Base-by-base conservation (phyloP, 2,888 invertebrate genomes). In the Drosophila cognata region DNA sequence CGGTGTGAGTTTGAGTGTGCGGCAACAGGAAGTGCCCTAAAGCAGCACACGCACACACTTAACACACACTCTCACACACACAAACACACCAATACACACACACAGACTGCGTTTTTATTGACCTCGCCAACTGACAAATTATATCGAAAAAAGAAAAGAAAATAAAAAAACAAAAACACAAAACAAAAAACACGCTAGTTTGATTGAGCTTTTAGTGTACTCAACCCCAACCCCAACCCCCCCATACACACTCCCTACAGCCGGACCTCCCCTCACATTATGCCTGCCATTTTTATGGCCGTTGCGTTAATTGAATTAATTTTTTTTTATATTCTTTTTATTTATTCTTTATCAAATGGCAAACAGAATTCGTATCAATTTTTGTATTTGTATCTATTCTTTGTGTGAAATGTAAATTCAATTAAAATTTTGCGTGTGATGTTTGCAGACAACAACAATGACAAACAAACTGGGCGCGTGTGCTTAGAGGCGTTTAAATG, bases 381-480 rank as follows among this genome's bases (percentile, higher is more conserved):
- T 16, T 16, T 31, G 31, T 68, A 25, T 43, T 25, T 60, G 41
- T 62, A 11, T 58, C 16, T 63, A 3, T 57, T 31, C 38, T 65
- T n/a, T 67, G 58, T 64, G 72, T 65, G 43, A 78, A 80, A 85
- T 90, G 81, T 88, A 83, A 86, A 86, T 90, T 90, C 81, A 86
- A 86, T 86, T 86, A 89, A 88, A 88, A 83, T 83, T 83, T 78
- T 65, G 86, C 90, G 76, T 88, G 82, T 84, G 84, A 89, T 84
- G 81, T 81, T 81, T 63, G 48, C 64, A 36, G 48, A 38, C 59
- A 62, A 38, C 57, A 57, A 21, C 38, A 56, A 38, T 2, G 38
- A 28, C 36, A 36, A 8, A 21, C 4, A 28, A 21, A 8, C 13
- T 29, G 59, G 61, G 73, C 73, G 63, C 70, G 69, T 66, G 59